Conservation (phyloP, 2,888 invertebrate genomes). For the Aleiodes leptofemur region DNA sequence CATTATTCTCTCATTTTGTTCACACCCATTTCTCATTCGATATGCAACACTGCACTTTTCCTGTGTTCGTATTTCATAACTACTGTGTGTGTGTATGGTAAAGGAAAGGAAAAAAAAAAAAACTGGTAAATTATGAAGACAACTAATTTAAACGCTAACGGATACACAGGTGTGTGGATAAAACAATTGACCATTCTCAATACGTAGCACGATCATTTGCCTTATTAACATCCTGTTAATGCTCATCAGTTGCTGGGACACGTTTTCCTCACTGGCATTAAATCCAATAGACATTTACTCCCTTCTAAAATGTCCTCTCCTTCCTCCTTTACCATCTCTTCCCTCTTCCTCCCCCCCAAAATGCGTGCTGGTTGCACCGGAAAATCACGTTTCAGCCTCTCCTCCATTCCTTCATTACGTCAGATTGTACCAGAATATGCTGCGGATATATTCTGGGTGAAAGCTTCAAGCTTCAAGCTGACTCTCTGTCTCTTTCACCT, state of each 20-base stretch:
- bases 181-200: constrained; percentile 31
- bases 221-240: constrained; percentile 48
- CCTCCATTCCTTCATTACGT: constrained; percentile 25
- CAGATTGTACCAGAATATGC: constrained; percentile 10
- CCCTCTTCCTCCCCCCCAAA: neutral
- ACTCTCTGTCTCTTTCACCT: neutral
- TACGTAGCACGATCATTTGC: constrained; percentile 22
- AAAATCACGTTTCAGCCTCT: constrained; percentile 36
- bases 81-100: neutral
- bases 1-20: constrained; percentile 3
- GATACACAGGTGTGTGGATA: constrained; percentile 7
- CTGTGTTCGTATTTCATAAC: constrained; percentile 35
- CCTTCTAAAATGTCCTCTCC: neutral
- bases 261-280: constrained; percentile 23
- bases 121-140: neutral
- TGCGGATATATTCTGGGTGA: constrained; percentile 9
- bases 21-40: constrained; percentile 29
- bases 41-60: constrained; percentile 31
- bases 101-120: neutral
- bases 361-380: constrained; percentile 18
- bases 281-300: constrained; percentile 20
- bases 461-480: neutral
- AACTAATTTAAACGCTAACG: constrained; percentile 1
- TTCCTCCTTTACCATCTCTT: too few species aligned
- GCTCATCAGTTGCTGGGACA: constrained; percentile 25